Percentiles rank a stretch among this genome's conserved stretches.
Conservation (phyloP, 2,113 vertebrate genomes). For the Pteropus alecto region DNA sequence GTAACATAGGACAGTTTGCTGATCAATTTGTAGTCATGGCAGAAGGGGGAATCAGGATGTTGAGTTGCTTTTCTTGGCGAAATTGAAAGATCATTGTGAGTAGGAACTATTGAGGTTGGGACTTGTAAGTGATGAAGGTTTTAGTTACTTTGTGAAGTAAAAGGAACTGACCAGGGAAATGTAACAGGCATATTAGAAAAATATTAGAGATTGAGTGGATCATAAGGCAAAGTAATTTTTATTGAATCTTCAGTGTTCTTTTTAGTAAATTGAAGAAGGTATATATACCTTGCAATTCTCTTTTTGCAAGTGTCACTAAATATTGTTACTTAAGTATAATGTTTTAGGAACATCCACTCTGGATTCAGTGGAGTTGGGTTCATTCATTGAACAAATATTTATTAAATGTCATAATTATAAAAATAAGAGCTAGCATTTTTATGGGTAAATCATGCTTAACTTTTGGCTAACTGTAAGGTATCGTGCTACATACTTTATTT, state of each 20-base stretch:
- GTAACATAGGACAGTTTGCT: not conserved
- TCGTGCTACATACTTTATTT: not conserved
- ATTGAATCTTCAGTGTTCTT: conserved; percentile 16
- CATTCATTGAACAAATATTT: not conserved
- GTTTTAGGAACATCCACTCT: not conserved
- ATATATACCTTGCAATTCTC: not conserved
- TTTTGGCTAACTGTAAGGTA: not conserved
- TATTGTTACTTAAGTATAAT: not conserved
- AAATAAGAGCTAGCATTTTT: conserved; percentile 18
- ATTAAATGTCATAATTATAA: not conserved
- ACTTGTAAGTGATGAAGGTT: not conserved
- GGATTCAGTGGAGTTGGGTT: not conserved
- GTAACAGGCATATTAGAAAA: not conserved
- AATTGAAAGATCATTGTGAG: not conserved
- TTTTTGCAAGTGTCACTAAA: not conserved
- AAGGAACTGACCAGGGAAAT: not conserved
- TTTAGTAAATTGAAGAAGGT: not conserved
- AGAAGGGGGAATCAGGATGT: not conserved
- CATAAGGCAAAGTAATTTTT: not conserved
- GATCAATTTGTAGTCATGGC: not conserved
- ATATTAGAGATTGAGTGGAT: not conserved
- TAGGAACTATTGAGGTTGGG: not conserved
- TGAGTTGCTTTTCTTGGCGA: not conserved
- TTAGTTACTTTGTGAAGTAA: conserved; percentile 21
- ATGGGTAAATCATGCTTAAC: not conserved